Evolutionary conservation across 2,888 invertebrate species (phyloP), one percentile per base, ranked within the genome.

Genomic region (Metallyticus violacea): DNA sequence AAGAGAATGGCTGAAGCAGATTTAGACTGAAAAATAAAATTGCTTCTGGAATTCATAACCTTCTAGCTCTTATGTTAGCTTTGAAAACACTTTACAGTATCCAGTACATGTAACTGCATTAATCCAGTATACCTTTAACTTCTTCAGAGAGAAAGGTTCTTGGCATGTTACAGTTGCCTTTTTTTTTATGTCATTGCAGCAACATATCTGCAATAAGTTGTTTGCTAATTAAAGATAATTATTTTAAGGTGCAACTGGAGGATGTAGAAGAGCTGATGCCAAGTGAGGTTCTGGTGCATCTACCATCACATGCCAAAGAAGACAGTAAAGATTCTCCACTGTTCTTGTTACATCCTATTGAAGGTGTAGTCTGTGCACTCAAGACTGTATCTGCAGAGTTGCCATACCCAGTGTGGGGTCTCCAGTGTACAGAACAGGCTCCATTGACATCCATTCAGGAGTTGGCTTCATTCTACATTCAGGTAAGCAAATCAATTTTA

Each of bases 361-460:
- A 99, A 93, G 98, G 99, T 89, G 95, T 95, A 88, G 95, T 96
- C 30, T 93, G 93, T 78, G 93, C 95, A 83, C 93, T 99, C 89
- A 94, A 94, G 90, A 93, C 93, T 25, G 91, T 99, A 89, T 97
- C 97, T 26, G 93, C 93, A 85, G 94, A 95, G 89, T 93, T 99
- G 88, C 93, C 95, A 81, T 94, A 94, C 87, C 96, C 96, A 4
- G 97, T 97, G 85, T 97, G 95, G 93, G 98, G 98, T n/a, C 92
- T 99, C 83, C 99, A 99, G 92, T 98, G 98, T 92, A 96, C 97
- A 9, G 92, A 93, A 81, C 94, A 94, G 22, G 96, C 96, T 30
- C 97, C 98, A 78, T 92, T 97, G 5, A 93, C 93, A 15, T 95
- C 96, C 85, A 94, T 98, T 89, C 91, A 93, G 22, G 93, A 95